These are phyloP conservation scores for Pelochelys cantorii DNA, from an alignment of 2,797 vertebrate species.

Conservation along the genomic window DNA sequence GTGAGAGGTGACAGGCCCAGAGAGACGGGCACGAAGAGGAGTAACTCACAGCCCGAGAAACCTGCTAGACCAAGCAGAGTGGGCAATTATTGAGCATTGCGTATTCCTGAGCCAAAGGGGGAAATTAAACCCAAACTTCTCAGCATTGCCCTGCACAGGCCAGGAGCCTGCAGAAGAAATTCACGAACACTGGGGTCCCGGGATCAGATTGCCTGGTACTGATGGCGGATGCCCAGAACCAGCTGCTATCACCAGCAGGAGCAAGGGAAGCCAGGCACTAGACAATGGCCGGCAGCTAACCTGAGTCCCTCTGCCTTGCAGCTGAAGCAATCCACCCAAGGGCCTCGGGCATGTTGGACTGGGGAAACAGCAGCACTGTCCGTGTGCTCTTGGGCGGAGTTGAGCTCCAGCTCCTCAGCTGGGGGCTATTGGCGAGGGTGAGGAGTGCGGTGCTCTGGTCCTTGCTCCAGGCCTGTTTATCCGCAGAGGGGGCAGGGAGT, in stretches of 20 bases:
- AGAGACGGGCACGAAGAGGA: too few relatives aligned
- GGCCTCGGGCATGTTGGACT: not conserved
- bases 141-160: not conserved
- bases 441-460: not conserved
- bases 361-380: not conserved
- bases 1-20: too few relatives aligned
- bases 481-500: not conserved
- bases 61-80: too few relatives aligned
- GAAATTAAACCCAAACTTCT: slow-evolving; percentile 26
- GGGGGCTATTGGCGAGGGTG: not conserved
- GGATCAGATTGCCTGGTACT: not conserved
- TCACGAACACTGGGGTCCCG: not conserved
- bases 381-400: not conserved
- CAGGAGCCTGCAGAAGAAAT: not conserved
- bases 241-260: too few relatives aligned
- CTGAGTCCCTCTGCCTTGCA: too few relatives aligned
- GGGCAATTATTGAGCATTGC: too few relatives aligned
- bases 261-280: too few relatives aligned
- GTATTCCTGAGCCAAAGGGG: not conserved
- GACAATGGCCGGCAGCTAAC: too few relatives aligned
- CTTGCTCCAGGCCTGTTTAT: not conserved
- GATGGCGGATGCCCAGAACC: not conserved
- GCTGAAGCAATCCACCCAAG: not conserved
- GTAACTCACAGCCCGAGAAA: too few relatives aligned
- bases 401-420: not conserved